Conservation (phyloP, 2,113 vertebrate genomes). For the Gadus macrocephalus region DNA sequence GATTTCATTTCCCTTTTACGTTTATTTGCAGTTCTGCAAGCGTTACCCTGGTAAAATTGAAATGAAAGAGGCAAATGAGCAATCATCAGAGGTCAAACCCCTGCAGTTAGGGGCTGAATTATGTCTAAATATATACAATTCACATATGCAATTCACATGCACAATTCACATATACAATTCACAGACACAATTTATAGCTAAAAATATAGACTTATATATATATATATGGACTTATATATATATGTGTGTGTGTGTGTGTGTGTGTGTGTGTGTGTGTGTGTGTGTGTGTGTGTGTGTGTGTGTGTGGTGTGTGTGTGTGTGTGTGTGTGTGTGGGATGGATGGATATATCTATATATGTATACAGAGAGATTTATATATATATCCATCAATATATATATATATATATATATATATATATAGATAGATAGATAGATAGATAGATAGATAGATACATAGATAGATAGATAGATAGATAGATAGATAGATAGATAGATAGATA, state of each 20-base stretch:
- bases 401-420: slow-evolving; percentile 3
- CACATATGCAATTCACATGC: neutral
- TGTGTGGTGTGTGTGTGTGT: no score
- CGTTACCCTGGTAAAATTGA: slow-evolving; percentile 60
- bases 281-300: no score
- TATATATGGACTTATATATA: no score
- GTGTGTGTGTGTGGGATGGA: no score
- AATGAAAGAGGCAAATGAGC: slow-evolving; percentile 52
- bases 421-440: no score
- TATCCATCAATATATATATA: neutral
- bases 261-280: no score
- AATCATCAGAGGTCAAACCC: slow-evolving; percentile 60
- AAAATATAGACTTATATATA: no score
- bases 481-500: no score
- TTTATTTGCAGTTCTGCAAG: slow-evolving; percentile 66
- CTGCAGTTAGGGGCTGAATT: slow-evolving; percentile 26
- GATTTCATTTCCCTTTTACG: slow-evolving; percentile 69
- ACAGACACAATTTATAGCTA: neutral
- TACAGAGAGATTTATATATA: neutral
- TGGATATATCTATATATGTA: no score
- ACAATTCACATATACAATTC: neutral
- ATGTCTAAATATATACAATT: slow-evolving; percentile 20
- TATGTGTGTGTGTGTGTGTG: no score
- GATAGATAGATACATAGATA: no score
- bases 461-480: no score